Percentiles rank a stretch among this genome's conserved stretches.
phyloP scores from a whole-genome alignment of 2,888 invertebrate genomes.

The Volucella bombylans region DNA sequence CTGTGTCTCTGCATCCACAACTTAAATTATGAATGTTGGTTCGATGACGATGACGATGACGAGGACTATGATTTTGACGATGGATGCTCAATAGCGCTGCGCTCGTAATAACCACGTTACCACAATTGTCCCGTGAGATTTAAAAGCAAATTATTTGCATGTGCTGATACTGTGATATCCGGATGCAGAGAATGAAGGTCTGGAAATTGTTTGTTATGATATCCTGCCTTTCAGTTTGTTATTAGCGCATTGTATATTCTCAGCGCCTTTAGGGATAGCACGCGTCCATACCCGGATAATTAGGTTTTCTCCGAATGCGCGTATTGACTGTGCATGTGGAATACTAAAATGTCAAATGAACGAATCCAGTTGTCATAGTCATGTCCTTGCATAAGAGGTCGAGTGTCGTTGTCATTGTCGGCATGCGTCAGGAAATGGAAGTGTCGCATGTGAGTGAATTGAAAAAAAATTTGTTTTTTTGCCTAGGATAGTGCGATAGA shows the following conservation, averaged over 20 bases:
- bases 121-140: conserved; percentile 55
- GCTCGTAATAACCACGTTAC: conserved; percentile 44
- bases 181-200: conserved; percentile 5
- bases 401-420: not conserved
- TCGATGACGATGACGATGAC: not conserved
- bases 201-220: conserved; percentile 52
- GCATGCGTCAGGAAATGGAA: not conserved
- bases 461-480: conserved; percentile 27
- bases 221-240: conserved; percentile 61
- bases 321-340: conserved; percentile 22
- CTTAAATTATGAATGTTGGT: conserved; percentile 55
- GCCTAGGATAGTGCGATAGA: too few species aligned
- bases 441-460: conserved; percentile 33
- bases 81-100: not conserved
- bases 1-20: conserved; percentile 36
- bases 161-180: conserved; percentile 23
- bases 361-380: not conserved
- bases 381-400: not conserved
- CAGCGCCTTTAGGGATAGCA: conserved; percentile 61
- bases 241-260: conserved; percentile 59
- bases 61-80: too few species aligned
- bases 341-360: conserved; percentile 39
- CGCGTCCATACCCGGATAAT: conserved; percentile 62
- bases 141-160: conserved; percentile 41
- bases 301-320: conserved; percentile 41